A percentile compares a stretch with the other conserved stretches of the same genome.
phyloP scores from a whole-genome alignment of 2,888 invertebrate genomes.

The Sclerodermus sp. region DNA sequence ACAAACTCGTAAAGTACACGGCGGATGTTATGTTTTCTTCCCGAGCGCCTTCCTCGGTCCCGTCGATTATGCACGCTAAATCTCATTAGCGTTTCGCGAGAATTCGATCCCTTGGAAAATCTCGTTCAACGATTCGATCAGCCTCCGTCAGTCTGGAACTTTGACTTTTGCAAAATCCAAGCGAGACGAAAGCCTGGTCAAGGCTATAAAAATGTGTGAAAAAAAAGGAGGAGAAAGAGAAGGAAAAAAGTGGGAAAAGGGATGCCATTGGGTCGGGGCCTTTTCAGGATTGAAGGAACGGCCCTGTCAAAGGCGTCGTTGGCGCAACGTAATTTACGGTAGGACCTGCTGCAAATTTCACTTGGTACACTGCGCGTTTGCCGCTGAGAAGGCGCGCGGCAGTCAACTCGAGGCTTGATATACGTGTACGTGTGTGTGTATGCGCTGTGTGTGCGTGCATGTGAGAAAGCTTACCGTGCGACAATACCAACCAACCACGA shows the following conservation, averaged over 20 bases:
- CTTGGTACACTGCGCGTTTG: slow-evolving; percentile 16
- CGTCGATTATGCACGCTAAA: too few species aligned
- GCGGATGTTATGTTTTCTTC: slow-evolving; percentile 12
- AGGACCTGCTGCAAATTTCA: slow-evolving; percentile 27
- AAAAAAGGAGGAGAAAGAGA: background rate
- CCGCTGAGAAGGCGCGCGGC: slow-evolving; percentile 1
- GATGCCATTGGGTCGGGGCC: background rate
- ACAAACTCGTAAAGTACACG: too few species aligned
- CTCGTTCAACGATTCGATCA: too few species aligned
- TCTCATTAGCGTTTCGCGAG: too few species aligned
- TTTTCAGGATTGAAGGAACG: background rate
- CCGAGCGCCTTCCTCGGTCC: slow-evolving; percentile 19
- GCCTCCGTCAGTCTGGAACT: too few species aligned
- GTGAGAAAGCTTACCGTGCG: slow-evolving; percentile 25
- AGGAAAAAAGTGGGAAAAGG: background rate
- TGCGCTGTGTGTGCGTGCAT: too few species aligned
- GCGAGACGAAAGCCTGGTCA: too few species aligned
- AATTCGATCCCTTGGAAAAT: too few species aligned
- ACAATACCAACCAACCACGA: slow-evolving; percentile 13
- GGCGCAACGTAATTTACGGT: slow-evolving; percentile 26
- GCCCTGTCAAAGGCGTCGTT: slow-evolving; percentile 3
- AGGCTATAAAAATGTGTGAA: too few species aligned
- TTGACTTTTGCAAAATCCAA: too few species aligned
- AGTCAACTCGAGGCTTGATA: too few species aligned
- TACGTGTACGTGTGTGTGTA: too few species aligned